Base-by-base conservation (phyloP, 2,888 invertebrate genomes). In the Tortricodes alternella region DNA sequence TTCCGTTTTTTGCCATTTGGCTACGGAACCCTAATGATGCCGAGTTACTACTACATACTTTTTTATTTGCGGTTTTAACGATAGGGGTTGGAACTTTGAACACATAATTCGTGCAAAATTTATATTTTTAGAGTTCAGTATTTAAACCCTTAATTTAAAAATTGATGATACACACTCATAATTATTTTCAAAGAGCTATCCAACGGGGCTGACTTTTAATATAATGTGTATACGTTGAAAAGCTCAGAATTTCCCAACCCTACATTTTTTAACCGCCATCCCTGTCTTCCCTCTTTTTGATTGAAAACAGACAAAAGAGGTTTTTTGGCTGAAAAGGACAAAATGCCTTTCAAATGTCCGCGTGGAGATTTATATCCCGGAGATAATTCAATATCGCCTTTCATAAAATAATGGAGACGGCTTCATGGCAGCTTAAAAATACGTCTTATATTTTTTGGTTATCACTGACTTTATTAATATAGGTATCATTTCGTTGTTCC, bases 271-370 rank as follows among this genome's bases (percentile, higher is more conserved):
- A 18, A 35, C 29, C 46, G 48, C 49, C 55, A 55, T 58, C 61
- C 55, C 58, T 53, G 57, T 37, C 23, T 48, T 53, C 59, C 61
- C 61, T 65, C 64, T 59, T 68, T 80, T 78, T 81, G 79, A 84
- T 81, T 81, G 82, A 80, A 83, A 79, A 74, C 78, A 77, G 76
- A 81, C 83, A 83, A 84, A 82, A 80, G 78, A 74, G 34, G 74
- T 74, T 81, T 80, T 75, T 78, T 74, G 67, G 65, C 62, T 66
- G 64, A 66, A 76, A 83, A 82, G 75, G 78, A 78, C 78, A 80
- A 79, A 83, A 84, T 76, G 71, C 77, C 72, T 78, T 71, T 76
- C 78, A 76, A 82, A 83, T 80, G 70, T 76, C 77, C 66, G 60
- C 62, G 68, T 60, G 63, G 71, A 75, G 82, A 81, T 82, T 78